Evolutionary conservation across 2,113 vertebrate species (phyloP).

Genomic region (Progne subis): DNA sequence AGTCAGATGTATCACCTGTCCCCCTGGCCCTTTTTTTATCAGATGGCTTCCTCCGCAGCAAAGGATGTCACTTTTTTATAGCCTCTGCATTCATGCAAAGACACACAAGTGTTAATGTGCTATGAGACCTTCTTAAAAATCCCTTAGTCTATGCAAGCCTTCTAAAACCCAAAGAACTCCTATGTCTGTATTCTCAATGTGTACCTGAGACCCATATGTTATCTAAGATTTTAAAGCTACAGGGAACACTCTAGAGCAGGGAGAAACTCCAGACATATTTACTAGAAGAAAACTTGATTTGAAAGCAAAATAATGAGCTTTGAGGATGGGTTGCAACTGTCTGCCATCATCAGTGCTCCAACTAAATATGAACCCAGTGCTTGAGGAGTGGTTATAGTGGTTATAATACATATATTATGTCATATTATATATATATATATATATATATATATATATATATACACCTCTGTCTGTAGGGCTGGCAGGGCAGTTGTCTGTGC

Average conservation of each 20-base stretch:
- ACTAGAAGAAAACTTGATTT: background rate
- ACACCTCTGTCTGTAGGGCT: background rate
- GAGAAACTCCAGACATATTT: background rate
- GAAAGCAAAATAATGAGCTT: background rate
- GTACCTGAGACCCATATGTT: background rate
- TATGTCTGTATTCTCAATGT: fast-evolving
- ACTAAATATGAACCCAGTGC: background rate
- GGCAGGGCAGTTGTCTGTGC: background rate
- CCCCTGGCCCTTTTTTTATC: background rate
- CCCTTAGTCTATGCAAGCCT: background rate
- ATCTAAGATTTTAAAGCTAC: background rate
- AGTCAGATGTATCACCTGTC: background rate
- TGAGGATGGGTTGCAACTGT: background rate
- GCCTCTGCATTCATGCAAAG: background rate
- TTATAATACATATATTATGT: too few relatives aligned
- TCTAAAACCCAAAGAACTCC: background rate
- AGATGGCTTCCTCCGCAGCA: background rate
- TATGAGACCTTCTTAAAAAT: background rate
- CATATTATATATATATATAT: too few relatives aligned
- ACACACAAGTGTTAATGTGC: background rate
- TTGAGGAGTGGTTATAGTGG: background rate
- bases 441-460: background rate
- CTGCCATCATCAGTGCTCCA: background rate
- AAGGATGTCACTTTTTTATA: background rate
- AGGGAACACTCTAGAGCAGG: background rate